Percentiles rank a stretch among this genome's conserved stretches.
Evolutionary conservation across 2,888 invertebrate genomes (phyloP).

Genomic region (Carterocephalus palaemon): DNA sequence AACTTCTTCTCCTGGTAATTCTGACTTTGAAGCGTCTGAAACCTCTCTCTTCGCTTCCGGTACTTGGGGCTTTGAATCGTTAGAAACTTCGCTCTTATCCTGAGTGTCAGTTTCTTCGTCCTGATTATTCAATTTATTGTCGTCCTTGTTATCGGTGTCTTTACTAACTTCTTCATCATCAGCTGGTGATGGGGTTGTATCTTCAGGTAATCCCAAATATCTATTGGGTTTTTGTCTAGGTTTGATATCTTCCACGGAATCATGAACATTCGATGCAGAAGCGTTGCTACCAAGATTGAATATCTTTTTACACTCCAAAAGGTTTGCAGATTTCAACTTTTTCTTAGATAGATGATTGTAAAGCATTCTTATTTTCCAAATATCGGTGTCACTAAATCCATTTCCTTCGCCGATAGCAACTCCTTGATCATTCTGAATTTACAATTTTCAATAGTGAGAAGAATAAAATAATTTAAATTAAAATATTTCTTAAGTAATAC

Average conservation of each 20-base stretch:
- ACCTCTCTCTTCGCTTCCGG: no score
- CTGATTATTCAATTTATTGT: no score
- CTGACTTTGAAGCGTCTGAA: no score
- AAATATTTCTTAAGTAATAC: no score
- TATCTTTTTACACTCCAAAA: slow-evolving; percentile 46
- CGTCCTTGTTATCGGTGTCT: slow-evolving; percentile 18
- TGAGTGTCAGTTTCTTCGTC: background rate
- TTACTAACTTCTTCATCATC: slow-evolving; percentile 8
- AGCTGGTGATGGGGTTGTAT: background rate
- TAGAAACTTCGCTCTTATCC: no score
- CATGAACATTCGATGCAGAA: no score
- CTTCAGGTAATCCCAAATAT: slow-evolving; percentile 37
- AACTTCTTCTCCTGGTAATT: no score
- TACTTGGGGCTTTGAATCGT: no score
- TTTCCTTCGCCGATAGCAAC: slow-evolving; percentile 27
- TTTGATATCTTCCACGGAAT: slow-evolving; percentile 23
- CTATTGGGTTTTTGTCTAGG: slow-evolving; percentile 43
- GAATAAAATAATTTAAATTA: no score
- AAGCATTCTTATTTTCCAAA: slow-evolving; percentile 53
- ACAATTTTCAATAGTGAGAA: no score
- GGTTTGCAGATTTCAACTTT: slow-evolving; percentile 26
- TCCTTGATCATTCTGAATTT: slow-evolving; percentile 22
- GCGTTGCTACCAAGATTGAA: slow-evolving; percentile 43
- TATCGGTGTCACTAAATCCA: slow-evolving; percentile 41
- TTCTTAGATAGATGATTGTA: slow-evolving; percentile 48